A percentile compares a stretch with the other conserved stretches of the same genome.
Conservation (phyloP, 2,888 invertebrate species). For the Macroteleia sp. region DNA sequence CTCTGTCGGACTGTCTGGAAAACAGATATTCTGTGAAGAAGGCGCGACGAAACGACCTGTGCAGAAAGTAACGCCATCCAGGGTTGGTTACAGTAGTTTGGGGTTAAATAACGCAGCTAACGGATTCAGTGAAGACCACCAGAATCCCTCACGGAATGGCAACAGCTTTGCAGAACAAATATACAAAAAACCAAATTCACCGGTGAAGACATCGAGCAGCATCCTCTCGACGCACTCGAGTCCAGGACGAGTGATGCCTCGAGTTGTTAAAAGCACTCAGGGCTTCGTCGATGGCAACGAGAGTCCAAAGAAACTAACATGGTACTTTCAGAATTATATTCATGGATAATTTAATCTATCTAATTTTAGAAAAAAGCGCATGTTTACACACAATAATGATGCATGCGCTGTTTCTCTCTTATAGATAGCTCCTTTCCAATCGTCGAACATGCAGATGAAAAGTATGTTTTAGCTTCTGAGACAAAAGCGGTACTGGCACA, state of each 20-base stretch:
- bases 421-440: not conserved
- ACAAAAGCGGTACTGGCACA: slow-evolving; percentile 39
- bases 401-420: slow-evolving; percentile 1
- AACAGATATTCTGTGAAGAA: slow-evolving; percentile 82
- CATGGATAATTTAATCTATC: not conserved
- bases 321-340: not conserved
- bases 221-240: slow-evolving; percentile 85
- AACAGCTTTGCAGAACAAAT: slow-evolving; percentile 80
- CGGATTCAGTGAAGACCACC: slow-evolving; percentile 76
- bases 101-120: too few relatives aligned
- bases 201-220: slow-evolving; percentile 87
- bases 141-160: slow-evolving; percentile 74
- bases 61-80: slow-evolving; percentile 92
- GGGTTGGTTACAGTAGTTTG: slow-evolving; percentile 85
- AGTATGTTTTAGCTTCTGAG: not conserved
- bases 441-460: slow-evolving; percentile 7
- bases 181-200: slow-evolving; percentile 88
- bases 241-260: slow-evolving; percentile 81
- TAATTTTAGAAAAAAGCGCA: slow-evolving; percentile 5
- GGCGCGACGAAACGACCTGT: slow-evolving; percentile 87
- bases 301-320: slow-evolving; percentile 81
- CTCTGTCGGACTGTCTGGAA: slow-evolving; percentile 68
- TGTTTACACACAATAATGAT: not conserved
- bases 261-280: slow-evolving; percentile 86
- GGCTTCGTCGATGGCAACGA: slow-evolving; percentile 86